Evolutionary conservation across 2,888 invertebrate species (phyloP).

Genomic region (Thysanoteuthis rhombus): DNA sequence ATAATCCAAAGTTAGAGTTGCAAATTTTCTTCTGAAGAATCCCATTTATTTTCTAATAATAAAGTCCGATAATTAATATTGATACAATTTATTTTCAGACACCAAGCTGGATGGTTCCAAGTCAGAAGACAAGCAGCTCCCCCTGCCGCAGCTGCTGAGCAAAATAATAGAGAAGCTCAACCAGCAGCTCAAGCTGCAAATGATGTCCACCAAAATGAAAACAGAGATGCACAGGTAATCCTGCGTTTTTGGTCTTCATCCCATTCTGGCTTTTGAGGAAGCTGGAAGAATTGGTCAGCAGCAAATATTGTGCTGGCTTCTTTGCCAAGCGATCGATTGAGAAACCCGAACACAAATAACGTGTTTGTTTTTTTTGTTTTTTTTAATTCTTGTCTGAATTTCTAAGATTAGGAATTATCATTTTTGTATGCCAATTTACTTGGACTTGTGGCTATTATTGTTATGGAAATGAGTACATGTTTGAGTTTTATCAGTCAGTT

Average conservation of each 20-base stretch:
- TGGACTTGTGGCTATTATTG: too few species aligned
- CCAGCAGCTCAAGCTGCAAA: background rate
- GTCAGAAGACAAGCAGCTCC: slow-evolving; percentile 21
- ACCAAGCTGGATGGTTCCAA: slow-evolving; percentile 32
- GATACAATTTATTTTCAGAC: background rate
- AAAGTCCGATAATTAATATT: background rate
- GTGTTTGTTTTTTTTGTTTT: background rate
- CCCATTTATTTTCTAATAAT: background rate
- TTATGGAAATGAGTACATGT: too few species aligned
- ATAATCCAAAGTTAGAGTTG: background rate
- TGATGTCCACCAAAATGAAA: slow-evolving; percentile 21
- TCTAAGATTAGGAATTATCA: too few species aligned
- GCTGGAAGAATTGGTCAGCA: too few species aligned
- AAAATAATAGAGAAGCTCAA: background rate
- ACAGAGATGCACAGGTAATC: slow-evolving; percentile 23
- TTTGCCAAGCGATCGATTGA: too few species aligned
- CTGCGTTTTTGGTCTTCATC: too few species aligned
- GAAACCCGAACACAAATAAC: too few species aligned
- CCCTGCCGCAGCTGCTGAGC: background rate
- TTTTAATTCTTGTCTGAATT: too few species aligned
- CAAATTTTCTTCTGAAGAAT: background rate
- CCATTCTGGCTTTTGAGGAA: too few species aligned
- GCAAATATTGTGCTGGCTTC: too few species aligned
- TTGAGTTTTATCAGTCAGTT: too few species aligned
- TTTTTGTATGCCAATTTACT: too few species aligned